Evolutionary conservation across 2,113 vertebrate genomes (phyloP).

Genomic region (Pampusana beccarii): DNA sequence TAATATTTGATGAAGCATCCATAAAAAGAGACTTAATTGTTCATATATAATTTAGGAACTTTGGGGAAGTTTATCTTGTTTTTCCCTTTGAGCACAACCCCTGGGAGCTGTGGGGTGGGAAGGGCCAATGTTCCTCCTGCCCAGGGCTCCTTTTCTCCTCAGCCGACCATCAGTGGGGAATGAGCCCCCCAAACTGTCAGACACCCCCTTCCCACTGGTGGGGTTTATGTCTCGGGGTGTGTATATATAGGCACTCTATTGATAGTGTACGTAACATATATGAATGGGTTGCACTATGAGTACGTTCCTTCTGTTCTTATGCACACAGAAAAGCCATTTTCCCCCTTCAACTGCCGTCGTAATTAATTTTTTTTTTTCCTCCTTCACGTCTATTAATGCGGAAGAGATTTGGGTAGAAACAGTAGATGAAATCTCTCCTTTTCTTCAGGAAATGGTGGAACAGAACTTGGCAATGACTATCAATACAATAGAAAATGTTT

Average conservation of each 20-base stretch:
- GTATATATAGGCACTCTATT: neutral
- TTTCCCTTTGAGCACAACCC: conserved; percentile 23
- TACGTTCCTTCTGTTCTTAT: neutral
- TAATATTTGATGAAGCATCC: conserved; percentile 66
- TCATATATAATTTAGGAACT: conserved; percentile 52
- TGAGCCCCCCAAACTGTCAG: neutral
- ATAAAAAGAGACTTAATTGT: conserved; percentile 67
- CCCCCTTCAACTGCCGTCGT: neutral
- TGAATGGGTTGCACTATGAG: neutral
- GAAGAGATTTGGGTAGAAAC: neutral
- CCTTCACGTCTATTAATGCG: neutral
- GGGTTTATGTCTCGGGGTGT: neutral
- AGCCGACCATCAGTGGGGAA: neutral
- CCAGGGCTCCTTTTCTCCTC: neutral
- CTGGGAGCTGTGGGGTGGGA: neutral
- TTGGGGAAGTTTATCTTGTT: conserved; percentile 36
- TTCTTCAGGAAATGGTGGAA: neutral
- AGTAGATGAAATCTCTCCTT: neutral
- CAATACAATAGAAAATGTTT: conserved; percentile 1
- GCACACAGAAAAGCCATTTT: neutral
- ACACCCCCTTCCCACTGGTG: neutral
- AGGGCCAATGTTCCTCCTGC: rapidly evolving
- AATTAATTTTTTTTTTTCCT: neutral
- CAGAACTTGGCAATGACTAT: neutral
- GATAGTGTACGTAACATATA: no score